Evolutionary conservation across 2,888 invertebrate genomes (phyloP).

Genomic region (Trachelus iudaicus): DNA sequence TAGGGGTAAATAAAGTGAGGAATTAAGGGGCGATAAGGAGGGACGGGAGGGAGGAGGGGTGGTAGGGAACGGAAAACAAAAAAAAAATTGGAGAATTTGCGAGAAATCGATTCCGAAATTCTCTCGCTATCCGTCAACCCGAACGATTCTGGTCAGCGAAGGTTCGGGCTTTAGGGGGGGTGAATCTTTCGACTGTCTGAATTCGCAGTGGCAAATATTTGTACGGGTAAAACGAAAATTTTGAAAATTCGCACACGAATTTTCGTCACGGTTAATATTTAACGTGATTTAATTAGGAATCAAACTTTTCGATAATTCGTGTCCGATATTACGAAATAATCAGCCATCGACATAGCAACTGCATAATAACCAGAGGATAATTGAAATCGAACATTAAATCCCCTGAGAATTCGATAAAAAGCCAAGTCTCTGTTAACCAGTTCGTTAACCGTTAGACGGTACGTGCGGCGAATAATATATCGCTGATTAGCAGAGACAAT

Average conservation of each 20-base stretch:
- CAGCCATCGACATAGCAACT: too few relatives aligned
- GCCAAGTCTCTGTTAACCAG: neutral
- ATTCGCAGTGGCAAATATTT: neutral
- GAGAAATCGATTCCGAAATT: slow-evolving; percentile 5
- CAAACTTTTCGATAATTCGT: too few relatives aligned
- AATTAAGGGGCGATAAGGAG: neutral
- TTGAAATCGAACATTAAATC: neutral
- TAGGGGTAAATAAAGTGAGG: neutral
- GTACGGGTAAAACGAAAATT: neutral
- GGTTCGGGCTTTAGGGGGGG: neutral
- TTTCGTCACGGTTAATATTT: too few relatives aligned
- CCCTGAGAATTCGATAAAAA: neutral
- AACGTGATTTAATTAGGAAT: too few relatives aligned
- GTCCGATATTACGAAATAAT: too few relatives aligned
- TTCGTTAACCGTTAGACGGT: neutral
- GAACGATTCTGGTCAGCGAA: neutral
- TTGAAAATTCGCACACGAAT: too few relatives aligned
- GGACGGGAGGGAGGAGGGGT: neutral
- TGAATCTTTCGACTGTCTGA: neutral
- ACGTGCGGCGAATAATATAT: neutral
- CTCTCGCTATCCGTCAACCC: neutral
- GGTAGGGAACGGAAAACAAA: neutral
- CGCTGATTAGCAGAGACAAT: neutral
- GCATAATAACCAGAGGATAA: neutral
- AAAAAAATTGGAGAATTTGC: slow-evolving; percentile 4